A percentile compares a stretch with the other conserved stretches of the same genome.
phyloP scores from a whole-genome alignment of 1,140 invertebrate species.

The Camponotus vicinus region DNA sequence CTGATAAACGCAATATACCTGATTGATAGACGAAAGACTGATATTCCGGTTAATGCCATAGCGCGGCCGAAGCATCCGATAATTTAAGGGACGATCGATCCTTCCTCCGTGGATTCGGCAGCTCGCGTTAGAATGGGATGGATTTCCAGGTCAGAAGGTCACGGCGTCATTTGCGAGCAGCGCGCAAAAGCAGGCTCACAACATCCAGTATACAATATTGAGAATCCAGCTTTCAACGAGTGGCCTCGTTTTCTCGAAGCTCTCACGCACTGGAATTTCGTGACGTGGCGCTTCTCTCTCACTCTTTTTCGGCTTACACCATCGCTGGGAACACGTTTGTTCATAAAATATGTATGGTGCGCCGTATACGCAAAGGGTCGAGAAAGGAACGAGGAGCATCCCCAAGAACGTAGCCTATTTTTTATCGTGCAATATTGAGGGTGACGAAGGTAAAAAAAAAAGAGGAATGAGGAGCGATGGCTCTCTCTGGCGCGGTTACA shows the following conservation, averaged over 20 bases:
- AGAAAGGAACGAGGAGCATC: neutral
- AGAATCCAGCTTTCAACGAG: constrained; percentile 42
- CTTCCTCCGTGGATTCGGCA: constrained; percentile 25
- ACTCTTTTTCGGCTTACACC: neutral
- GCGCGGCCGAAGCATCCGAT: neutral
- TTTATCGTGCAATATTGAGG: constrained; percentile 7
- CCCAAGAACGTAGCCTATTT: neutral
- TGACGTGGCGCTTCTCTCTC: neutral
- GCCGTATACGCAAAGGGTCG: neutral
- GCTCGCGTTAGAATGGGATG: constrained; percentile 28
- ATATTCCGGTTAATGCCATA: constrained; percentile 3
- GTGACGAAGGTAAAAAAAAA: neutral
- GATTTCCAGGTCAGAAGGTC: constrained; percentile 61
- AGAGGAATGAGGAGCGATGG: neutral
- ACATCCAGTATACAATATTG: constrained; percentile 52
- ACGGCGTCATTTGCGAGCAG: constrained; percentile 27
- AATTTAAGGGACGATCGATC: constrained; percentile 59
- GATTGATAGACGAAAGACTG: constrained; percentile 9
- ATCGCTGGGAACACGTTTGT: neutral
- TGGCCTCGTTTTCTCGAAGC: constrained; percentile 16
- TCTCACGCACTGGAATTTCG: constrained; percentile 28
- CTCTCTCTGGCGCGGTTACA: neutral
- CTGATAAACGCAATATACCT: neutral
- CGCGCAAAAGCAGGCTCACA: constrained; percentile 27
- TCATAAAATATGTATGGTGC: constrained; percentile 37